Evolutionary conservation across 1,140 invertebrate genomes (phyloP), one percentile per base, ranked within the genome.

Genomic region (Leptopilina boulardi): DNA sequence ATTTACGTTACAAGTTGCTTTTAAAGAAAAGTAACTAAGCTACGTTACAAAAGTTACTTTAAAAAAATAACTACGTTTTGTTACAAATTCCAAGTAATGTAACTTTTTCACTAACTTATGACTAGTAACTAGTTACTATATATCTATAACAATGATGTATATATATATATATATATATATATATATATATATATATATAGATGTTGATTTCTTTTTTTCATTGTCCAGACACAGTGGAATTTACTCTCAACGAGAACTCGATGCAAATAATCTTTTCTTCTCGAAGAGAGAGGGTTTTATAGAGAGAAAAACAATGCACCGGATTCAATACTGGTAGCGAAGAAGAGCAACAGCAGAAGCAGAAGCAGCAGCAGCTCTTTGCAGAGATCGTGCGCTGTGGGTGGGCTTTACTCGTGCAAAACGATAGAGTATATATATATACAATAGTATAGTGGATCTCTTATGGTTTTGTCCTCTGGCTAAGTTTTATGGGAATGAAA

Each of bases 291-390:
- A 87, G 88, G 87, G 86, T 82, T 73, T 34, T 81, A 38, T 38
- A 38, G 5, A 84, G 84, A 86, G 85, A 89, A 91, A 91, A 90
- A 91, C 89, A 91, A 91, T 91, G 86, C 88, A 85, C 85, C 78
- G 83, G 88, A 90, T 90, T 91, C 90, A 91, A 91, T 91, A 91
- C 89, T 88, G 87, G 90, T 91, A 91, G 90, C 89, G 80, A 87
- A 83, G 76, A 79, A 72, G 71, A 75, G 73, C 83, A 74, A 30
- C 26, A 30, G 4, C 34, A 78, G n/a, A n/a, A n/a, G n/a, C n/a
- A n/a, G n/a, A n/a, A n/a, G n/a, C n/a, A n/a, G n/a, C n/a, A n/a
- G n/a, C n/a, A n/a, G n/a, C n/a, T n/a, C n/a, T 74, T 77, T 72
- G 77, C 26, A 6, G 83, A 89, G 86, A 91, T 90, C 89, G 89